Evolutionary conservation across 2,797 vertebrate genomes (phyloP), one percentile per base, ranked within the genome.

Genomic region (Pempheris klunzingeri): DNA sequence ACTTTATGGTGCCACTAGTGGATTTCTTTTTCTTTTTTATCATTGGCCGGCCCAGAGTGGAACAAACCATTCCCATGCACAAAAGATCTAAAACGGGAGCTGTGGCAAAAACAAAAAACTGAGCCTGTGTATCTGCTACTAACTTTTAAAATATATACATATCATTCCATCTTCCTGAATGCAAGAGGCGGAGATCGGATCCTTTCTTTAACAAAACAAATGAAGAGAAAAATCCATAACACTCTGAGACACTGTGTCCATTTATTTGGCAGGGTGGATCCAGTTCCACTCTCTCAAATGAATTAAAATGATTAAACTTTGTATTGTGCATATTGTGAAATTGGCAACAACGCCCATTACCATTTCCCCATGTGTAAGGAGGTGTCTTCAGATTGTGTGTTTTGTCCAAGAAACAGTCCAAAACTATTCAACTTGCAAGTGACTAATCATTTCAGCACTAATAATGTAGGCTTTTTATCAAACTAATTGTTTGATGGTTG

Each of bases 121-220:
- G n/a, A 49, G 17, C 36, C 13, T 69, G 18, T 47, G 62, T 58
- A 69, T 78, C 28, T 39, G 36, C 36, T 43, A 17, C 36, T 43
- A 26, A 60, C 28, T 57, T 52, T 4, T 60, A 32, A 68, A 77
- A 49, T 41, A 57, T 26, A 46, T 57, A 26, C 53, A 57, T 28
- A 76, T 73, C 60, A 82, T 70, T 66, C 44, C 62, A 79, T 15
- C 65, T 58, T 80, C 20, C 54, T 77, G 49, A 34, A 54, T 39
- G 82, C 46, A 80, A 82, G 55, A 60, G 70, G 54, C 59, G 14
- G 55, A 63, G 55, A 81, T 70, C 58, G 75, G 71, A 84, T 24
- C 38, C 58, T 75, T 71, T 85, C 84, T 88, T 87, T 71, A 85
- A 92, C 84, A 86, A 88, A 91, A 87, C 75, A 92, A 88, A 83